phyloP scores from a whole-genome alignment of 1,140 invertebrate species.

The Phocides pigmalion region DNA sequence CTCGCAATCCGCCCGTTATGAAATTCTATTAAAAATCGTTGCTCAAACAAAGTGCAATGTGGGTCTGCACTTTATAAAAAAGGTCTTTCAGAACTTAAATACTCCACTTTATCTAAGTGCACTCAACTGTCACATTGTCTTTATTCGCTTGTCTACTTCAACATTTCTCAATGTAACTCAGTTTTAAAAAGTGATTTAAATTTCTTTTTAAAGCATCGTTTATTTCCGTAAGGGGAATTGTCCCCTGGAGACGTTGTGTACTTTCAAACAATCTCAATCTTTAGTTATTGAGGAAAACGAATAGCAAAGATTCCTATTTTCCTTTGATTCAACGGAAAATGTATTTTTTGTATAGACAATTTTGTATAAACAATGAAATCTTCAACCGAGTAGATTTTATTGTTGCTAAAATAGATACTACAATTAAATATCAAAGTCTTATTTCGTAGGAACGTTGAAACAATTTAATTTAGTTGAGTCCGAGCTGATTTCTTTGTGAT shows the following conservation, averaged over 20 bases:
- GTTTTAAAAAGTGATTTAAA: slow-evolving; percentile 24
- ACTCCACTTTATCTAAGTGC: slow-evolving; percentile 21
- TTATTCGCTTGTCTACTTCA: slow-evolving; percentile 11
- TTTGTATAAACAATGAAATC: too few species aligned
- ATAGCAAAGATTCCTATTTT: slow-evolving; percentile 13
- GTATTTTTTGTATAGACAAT: too few species aligned
- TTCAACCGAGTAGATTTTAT: too few species aligned
- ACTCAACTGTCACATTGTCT: slow-evolving; percentile 4
- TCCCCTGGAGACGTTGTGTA: slow-evolving; percentile 7
- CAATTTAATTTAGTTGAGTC: too few species aligned
- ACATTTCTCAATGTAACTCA: slow-evolving; percentile 17
- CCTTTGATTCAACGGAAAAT: neutral
- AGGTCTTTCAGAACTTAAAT: slow-evolving; percentile 13
- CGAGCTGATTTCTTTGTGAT: too few species aligned
- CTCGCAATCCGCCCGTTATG: too few species aligned
- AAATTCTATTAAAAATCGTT: neutral
- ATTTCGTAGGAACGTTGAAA: too few species aligned
- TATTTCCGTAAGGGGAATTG: slow-evolving; percentile 10
- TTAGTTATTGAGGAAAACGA: slow-evolving; percentile 16
- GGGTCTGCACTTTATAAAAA: slow-evolving; percentile 7
- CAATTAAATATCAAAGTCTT: too few species aligned
- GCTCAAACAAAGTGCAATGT: neutral
- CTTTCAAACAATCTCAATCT: slow-evolving; percentile 16
- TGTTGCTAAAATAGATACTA: too few species aligned
- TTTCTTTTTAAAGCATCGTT: slow-evolving; percentile 9